phyloP scores from a whole-genome alignment of 2,113 vertebrate genomes.

The Siniperca knerii region DNA sequence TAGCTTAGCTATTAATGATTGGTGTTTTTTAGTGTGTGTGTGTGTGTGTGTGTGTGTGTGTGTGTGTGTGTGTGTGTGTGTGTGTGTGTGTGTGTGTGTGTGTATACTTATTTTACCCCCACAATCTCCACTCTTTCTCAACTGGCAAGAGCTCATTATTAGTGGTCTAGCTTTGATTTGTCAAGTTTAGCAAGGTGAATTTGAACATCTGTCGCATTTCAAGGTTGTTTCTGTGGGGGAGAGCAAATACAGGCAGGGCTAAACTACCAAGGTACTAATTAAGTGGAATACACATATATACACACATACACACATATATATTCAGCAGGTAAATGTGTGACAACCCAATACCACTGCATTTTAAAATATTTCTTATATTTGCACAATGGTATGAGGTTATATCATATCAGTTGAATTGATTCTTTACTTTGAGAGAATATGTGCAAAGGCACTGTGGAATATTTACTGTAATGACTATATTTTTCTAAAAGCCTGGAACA shows the following conservation, averaged over 20 bases:
- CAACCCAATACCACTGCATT: conserved; percentile 26
- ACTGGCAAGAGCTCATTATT: conserved; percentile 81
- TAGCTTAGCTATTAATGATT: conserved; percentile 84
- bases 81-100: conserved; percentile 40
- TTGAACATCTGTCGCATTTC: conserved; percentile 83
- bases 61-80: conserved; percentile 39
- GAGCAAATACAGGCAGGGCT: conserved; percentile 60
- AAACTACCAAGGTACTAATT: conserved; percentile 59
- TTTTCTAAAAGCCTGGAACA: not conserved
- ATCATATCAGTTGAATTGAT: not conserved
- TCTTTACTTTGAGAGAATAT: conserved; percentile 8
- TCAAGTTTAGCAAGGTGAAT: conserved; percentile 81
- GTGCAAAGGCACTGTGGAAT: not conserved
- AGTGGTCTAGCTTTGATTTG: conserved; percentile 83
- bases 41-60: conserved; percentile 33
- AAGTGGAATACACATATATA: conserved; percentile 1
- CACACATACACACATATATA: conserved; percentile 15
- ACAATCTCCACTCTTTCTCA: conserved; percentile 64
- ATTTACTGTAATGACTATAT: not conserved
- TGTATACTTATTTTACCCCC: conserved; percentile 35
- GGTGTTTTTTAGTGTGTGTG: conserved; percentile 21
- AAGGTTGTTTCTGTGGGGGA: conserved; percentile 69
- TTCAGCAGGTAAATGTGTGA: conserved; percentile 10
- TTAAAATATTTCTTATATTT: conserved; percentile 8
- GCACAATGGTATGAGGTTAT: conserved; percentile 8